Evolutionary conservation across 1,140 invertebrate species (phyloP).

Genomic region (Heliconius congener): DNA sequence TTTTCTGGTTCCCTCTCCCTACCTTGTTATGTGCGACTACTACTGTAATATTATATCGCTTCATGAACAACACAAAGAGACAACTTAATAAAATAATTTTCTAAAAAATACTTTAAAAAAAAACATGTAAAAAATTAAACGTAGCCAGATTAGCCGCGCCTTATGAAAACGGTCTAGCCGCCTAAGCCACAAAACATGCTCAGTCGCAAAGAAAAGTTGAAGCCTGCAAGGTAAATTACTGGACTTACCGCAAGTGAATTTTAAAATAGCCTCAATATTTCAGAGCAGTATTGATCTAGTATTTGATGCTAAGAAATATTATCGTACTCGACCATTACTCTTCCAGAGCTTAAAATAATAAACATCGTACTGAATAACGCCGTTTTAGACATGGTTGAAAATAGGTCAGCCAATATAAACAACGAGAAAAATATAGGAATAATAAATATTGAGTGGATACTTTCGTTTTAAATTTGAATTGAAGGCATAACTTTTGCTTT

Average conservation of each 20-base stretch:
- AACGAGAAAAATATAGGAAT: neutral
- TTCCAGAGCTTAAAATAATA: constrained; percentile 18
- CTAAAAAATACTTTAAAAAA: too few species aligned
- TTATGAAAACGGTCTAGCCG: too few species aligned
- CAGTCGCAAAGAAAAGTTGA: too few species aligned
- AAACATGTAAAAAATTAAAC: too few species aligned
- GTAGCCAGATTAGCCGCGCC: too few species aligned
- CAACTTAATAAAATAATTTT: too few species aligned
- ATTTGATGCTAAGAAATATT: constrained; percentile 16
- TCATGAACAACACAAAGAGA: too few species aligned
- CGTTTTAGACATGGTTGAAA: constrained; percentile 27
- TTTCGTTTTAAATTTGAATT: neutral
- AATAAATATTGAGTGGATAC: neutral
- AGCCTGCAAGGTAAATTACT: too few species aligned
- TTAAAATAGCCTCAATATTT: constrained; percentile 25
- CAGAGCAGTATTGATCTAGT: constrained; percentile 23
- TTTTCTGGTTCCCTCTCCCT: too few species aligned
- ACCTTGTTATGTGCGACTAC: too few species aligned
- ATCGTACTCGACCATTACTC: constrained; percentile 32
- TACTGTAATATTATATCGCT: too few species aligned
- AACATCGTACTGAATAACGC: constrained; percentile 1
- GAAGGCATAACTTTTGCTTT: neutral
- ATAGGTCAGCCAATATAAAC: constrained; percentile 24
- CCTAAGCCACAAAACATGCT: too few species aligned
- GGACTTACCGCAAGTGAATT: neutral